Evolutionary conservation across 2,113 vertebrate species (phyloP).

Genomic region (Anseranas semipalmata): DNA sequence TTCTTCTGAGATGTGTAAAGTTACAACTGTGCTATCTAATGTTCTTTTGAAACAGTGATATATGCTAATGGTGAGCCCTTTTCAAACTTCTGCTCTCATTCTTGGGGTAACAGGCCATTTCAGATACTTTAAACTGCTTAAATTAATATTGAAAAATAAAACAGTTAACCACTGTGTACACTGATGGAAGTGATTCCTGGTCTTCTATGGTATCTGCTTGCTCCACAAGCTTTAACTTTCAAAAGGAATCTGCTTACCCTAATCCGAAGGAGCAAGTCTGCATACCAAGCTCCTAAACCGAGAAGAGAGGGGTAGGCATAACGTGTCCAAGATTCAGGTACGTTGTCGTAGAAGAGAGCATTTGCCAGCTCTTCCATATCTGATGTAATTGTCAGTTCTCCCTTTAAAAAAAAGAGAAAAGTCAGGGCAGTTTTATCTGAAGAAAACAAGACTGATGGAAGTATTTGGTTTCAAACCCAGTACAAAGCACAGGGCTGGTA

Average conservation of each 20-base stretch:
- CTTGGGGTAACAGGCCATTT: not conserved
- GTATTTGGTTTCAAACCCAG: fast-evolving
- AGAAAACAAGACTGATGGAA: fast-evolving
- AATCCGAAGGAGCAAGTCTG: slow-evolving; percentile 74
- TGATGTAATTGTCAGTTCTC: slow-evolving; percentile 78
- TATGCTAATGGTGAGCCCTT: not conserved
- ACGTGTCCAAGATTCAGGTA: slow-evolving; percentile 73
- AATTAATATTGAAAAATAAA: slow-evolving; percentile 3
- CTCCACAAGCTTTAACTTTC: not conserved
- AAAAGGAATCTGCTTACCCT: slow-evolving; percentile 53
- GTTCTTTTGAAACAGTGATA: not conserved
- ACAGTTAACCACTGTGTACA: not conserved
- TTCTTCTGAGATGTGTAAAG: not conserved
- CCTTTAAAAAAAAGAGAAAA: slow-evolving; percentile 37
- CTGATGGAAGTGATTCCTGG: not conserved
- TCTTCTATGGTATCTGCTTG: fast-evolving
- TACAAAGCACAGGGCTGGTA: not conserved
- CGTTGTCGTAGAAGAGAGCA: slow-evolving; percentile 73
- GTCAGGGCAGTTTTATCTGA: not conserved
- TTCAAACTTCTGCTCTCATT: not conserved
- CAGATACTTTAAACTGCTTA: not conserved
- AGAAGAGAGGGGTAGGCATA: slow-evolving; percentile 81
- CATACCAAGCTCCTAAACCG: slow-evolving; percentile 73
- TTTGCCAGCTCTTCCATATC: slow-evolving; percentile 81
- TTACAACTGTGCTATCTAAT: not conserved